Base-by-base conservation (phyloP, 1,140 invertebrate species). In the Diorhabda elongata region DNA sequence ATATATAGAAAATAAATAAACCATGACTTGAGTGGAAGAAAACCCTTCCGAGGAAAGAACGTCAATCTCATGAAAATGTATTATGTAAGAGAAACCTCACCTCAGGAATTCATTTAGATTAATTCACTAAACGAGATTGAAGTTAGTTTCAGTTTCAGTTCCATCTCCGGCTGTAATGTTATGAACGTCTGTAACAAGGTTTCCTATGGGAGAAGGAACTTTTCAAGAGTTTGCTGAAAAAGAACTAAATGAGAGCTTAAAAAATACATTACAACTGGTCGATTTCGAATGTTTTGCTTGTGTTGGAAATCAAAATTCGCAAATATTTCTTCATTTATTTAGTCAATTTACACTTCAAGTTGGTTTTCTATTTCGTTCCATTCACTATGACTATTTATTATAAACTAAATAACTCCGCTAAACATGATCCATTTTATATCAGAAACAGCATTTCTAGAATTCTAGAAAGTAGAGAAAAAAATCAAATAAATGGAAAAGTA, bases 41-140 rank as follows among this genome's bases (percentile, higher is more conserved):
- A 52, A 52, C 6, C 47, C 47, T n/a, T 52, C n/a, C n/a, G 6
- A n/a, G 47, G 47, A 52, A 4, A 52, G n/a, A 52, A 52, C 47
- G 47, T 52, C 47, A n/a, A 52, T 52, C 47, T 52, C 47, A 52
- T 52, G n/a, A 52, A 52, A 52, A 52, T 52, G 47, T 52, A 52
- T 52, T 52, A 52, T 52, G 47, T 52, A 52, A 52, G 47, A 52
- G 47, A 52, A 52, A 52, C 47, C 47, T 52, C 47, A 52, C 47
- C 47, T 52, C 47, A 52, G 47, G 47, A 52, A 52, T 52, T 52
- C 47, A 4, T 52, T 52, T 52, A 52, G 47, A 52, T 52, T 52
- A 52, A 52, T 52, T 52, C 47, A 52, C 47, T 52, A 52, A 52
- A 52, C 47, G 47, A 52, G 47, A 52, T 52, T 52, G 47, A 52